These are phyloP conservation scores for Pagrus major DNA, from an alignment of 2,113 vertebrate species.

Conservation along the genomic window DNA sequence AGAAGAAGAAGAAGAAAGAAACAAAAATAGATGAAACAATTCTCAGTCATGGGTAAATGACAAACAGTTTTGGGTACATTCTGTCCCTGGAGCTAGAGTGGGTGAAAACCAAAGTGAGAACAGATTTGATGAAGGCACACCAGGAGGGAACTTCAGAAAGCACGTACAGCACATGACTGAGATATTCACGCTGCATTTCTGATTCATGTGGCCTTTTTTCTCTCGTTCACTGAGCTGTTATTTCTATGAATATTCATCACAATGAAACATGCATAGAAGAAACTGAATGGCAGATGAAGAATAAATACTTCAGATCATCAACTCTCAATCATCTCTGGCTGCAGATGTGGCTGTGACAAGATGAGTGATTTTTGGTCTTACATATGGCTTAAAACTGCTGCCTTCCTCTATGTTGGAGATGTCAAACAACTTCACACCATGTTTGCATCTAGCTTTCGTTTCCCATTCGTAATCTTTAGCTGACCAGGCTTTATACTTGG, in stretches of 20 bases:
- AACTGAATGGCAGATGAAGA: neutral
- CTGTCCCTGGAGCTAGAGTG: constrained; percentile 11
- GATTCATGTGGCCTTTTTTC: constrained; percentile 17
- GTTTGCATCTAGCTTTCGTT: too few species aligned
- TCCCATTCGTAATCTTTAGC: too few species aligned
- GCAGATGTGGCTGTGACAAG: too few species aligned
- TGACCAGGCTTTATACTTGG: too few species aligned
- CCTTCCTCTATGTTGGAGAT: too few species aligned
- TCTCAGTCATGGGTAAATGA: neutral
- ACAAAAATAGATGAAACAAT: constrained; percentile 21
- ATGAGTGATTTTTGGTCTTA: too few species aligned
- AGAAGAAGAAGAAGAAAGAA: constrained; percentile 2
- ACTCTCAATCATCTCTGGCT: neutral
- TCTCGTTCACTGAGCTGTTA: constrained; percentile 35
- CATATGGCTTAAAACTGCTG: too few species aligned
- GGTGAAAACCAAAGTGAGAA: constrained; percentile 14
- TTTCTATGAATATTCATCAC: constrained; percentile 31
- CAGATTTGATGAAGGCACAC: neutral
- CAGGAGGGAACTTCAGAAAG: constrained; percentile 1
- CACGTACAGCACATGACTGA: neutral
- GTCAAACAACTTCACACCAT: too few species aligned
- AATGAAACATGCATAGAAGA: constrained; percentile 6
- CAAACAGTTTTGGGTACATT: constrained; percentile 28
- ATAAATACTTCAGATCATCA: neutral
- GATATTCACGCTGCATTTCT: neutral